phyloP scores from a whole-genome alignment of 2,888 invertebrate species.

The Griposia aprilina region DNA sequence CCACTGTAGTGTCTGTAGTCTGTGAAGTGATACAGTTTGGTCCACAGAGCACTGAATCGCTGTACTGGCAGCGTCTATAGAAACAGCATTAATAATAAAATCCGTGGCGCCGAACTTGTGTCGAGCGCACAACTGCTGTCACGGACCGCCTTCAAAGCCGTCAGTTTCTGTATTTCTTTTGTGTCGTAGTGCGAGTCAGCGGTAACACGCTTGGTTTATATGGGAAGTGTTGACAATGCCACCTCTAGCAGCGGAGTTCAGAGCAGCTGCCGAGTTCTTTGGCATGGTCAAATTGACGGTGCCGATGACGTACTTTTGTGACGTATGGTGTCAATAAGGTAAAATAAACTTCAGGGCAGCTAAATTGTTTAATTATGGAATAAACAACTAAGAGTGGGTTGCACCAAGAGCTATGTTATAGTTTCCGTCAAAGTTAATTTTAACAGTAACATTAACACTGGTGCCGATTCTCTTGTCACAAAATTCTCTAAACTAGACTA shows the following conservation, averaged over 20 bases:
- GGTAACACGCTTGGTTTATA: not conserved
- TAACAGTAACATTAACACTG: too few relatives aligned
- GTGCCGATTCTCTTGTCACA: too few relatives aligned
- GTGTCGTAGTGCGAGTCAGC: too few relatives aligned
- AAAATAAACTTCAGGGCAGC: not conserved
- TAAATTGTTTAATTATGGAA: not conserved
- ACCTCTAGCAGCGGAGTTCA: not conserved
- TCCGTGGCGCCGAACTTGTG: not conserved
- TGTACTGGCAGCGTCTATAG: not conserved
- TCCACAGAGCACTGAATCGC: not conserved
- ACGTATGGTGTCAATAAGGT: not conserved
- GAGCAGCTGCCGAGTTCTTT: too few relatives aligned
- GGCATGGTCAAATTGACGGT: not conserved
- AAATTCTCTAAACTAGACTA: too few relatives aligned
- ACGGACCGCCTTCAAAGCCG: too few relatives aligned
- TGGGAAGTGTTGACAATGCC: too few relatives aligned
- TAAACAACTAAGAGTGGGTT: constrained; percentile 16
- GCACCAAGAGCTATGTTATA: too few relatives aligned
- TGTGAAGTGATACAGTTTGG: not conserved
- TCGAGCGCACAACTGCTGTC: not conserved
- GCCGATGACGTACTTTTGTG: not conserved
- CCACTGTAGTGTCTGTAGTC: constrained; percentile 3
- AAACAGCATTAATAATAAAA: not conserved
- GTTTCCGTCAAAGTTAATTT: too few relatives aligned
- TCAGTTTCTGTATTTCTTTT: too few relatives aligned